Evolutionary conservation across 2,888 invertebrate species (phyloP).

Genomic region (Julus scandinavius): DNA sequence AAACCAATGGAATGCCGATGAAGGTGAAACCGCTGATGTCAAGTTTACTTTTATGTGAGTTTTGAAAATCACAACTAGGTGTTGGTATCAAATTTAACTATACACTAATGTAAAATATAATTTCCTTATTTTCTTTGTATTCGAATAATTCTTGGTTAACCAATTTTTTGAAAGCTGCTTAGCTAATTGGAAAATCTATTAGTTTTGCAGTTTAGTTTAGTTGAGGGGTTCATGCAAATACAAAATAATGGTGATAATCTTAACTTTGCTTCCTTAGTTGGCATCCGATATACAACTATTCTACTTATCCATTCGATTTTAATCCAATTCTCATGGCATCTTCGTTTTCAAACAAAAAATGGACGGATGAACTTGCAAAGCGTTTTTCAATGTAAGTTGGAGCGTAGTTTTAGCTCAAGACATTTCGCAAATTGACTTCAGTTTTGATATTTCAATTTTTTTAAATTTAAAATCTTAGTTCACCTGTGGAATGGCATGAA

Average conservation of each 20-base stretch:
- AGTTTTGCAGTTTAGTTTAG: too few species aligned
- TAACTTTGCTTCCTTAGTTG: neutral
- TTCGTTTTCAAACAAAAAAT: neutral
- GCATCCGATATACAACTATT: conserved; percentile 40
- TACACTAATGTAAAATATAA: too few species aligned
- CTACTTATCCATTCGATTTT: conserved; percentile 1
- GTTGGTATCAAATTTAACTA: too few species aligned
- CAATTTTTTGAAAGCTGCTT: too few species aligned
- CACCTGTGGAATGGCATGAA: conserved; percentile 36
- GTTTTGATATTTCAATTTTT: neutral
- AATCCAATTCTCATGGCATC: neutral
- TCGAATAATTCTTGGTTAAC: too few species aligned
- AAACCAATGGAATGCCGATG: neutral
- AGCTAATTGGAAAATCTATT: too few species aligned
- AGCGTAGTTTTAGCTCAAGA: neutral
- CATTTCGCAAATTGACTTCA: too few species aligned
- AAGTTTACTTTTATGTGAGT: conserved; percentile 44
- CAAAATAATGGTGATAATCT: too few species aligned
- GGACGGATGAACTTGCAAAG: neutral
- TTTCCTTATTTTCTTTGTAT: too few species aligned
- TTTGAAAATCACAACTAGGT: too few species aligned
- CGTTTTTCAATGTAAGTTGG: too few species aligned
- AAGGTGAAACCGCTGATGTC: neutral
- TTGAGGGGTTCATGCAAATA: too few species aligned
- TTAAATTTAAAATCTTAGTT: neutral